phyloP scores from a whole-genome alignment of 2,113 vertebrate species.

The Eonycteris spelaea region DNA sequence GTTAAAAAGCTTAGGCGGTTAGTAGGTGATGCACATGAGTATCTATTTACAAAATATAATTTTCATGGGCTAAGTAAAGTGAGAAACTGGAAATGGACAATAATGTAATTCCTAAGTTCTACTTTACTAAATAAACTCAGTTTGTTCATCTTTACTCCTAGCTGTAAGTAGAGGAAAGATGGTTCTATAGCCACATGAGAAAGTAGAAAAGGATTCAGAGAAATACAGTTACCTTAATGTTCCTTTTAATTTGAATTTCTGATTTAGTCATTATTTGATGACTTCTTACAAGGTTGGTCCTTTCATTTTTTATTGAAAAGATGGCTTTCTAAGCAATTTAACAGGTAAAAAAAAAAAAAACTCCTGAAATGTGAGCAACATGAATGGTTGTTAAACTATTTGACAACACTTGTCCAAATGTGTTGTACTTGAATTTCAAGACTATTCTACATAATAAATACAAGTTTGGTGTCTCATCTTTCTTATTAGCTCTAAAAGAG shows the following conservation, averaged over 20 bases:
- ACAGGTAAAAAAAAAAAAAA: neutral
- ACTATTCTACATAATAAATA: neutral
- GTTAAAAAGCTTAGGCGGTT: neutral
- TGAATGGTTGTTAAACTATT: neutral
- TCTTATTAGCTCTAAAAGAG: neutral
- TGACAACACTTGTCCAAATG: neutral
- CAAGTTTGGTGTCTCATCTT: neutral
- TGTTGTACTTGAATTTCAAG: neutral
- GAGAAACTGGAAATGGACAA: neutral
- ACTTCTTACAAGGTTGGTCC: neutral
- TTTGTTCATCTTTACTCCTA: neutral
- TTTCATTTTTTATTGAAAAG: neutral
- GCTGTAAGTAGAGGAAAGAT: neutral
- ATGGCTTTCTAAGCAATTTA: neutral
- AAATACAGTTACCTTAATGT: neutral
- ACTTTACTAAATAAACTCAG: neutral
- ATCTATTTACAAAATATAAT: neutral
- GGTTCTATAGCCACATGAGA: neutral
- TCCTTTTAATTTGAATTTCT: neutral
- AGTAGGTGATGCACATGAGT: neutral
- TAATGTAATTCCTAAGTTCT: neutral
- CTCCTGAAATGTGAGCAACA: neutral
- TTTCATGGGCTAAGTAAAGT: neutral
- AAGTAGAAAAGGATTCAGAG: neutral
- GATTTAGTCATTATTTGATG: constrained; percentile 12